Evolutionary conservation across 2,888 invertebrate genomes (phyloP).

Genomic region (Eupithecia dodoneata): DNA sequence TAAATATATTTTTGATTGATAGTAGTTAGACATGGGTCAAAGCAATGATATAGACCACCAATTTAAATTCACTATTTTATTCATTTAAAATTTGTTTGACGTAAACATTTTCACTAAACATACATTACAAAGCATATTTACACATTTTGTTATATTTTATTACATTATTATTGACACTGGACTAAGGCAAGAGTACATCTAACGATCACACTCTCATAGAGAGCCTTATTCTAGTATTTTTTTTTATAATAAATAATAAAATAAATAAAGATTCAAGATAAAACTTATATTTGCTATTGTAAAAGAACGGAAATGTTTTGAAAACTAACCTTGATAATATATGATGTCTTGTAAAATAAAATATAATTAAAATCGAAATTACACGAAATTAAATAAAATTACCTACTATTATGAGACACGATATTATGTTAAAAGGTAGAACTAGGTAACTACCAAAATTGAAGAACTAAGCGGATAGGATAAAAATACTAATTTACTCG

Average conservation of each 20-base stretch:
- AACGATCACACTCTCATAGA: conserved; percentile 29
- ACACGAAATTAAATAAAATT: not conserved
- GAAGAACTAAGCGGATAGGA: not conserved
- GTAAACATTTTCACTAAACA: conserved; percentile 51
- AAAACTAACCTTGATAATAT: not conserved
- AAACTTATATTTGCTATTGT: too few species aligned
- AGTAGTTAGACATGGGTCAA: not conserved
- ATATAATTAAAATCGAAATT: not conserved
- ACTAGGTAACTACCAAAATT: not conserved
- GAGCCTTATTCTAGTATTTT: conserved; percentile 9
- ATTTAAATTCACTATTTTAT: conserved; percentile 53
- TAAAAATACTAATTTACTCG: not conserved
- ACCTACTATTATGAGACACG: not conserved
- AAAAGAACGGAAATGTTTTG: not conserved
- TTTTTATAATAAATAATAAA: not conserved
- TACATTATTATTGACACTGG: conserved; percentile 61
- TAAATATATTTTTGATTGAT: not conserved
- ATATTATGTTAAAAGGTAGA: not conserved
- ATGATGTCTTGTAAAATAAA: not conserved
- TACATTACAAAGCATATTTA: conserved; percentile 66
- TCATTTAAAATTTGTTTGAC: conserved; percentile 52
- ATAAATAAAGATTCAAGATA: too few species aligned
- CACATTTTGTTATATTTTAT: conserved; percentile 42
- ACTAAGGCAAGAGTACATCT: conserved; percentile 58
- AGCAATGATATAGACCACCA: not conserved